Percentiles rank a stretch among this genome's conserved stretches.
Evolutionary conservation across 2,888 invertebrate genomes (phyloP).

Genomic region (Trachelus tabidus): DNA sequence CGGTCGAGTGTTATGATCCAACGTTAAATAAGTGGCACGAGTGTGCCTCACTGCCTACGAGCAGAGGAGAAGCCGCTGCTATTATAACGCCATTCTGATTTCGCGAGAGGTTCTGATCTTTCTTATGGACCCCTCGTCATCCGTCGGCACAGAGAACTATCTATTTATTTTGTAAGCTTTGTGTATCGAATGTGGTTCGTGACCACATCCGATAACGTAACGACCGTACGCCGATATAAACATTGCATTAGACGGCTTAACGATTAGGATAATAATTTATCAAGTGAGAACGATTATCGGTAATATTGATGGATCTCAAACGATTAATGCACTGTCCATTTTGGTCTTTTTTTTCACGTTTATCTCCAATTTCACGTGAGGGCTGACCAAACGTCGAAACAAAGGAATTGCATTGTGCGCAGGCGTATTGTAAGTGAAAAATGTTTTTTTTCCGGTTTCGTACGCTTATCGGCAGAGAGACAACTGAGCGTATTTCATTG

Average conservation of each 20-base stretch:
- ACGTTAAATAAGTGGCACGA: slow-evolving; percentile 80
- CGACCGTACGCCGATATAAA: background rate
- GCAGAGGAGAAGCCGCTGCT: slow-evolving; percentile 88
- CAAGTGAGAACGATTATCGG: background rate
- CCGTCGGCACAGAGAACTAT: background rate
- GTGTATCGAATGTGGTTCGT: background rate
- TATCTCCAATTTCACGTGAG: background rate
- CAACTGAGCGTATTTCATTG: background rate
- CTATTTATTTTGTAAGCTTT: background rate
- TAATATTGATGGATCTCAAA: background rate
- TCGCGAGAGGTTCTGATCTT: background rate
- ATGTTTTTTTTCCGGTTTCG: background rate
- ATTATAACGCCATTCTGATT: slow-evolving; percentile 75
- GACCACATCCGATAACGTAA: background rate
- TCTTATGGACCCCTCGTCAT: background rate
- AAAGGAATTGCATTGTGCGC: background rate
- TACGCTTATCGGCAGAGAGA: background rate
- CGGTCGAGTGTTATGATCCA: slow-evolving; percentile 88
- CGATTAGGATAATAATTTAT: background rate
- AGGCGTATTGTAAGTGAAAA: background rate
- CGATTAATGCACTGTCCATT: background rate
- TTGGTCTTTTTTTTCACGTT: background rate
- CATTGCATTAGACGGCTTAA: background rate
- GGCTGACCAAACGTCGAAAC: background rate
- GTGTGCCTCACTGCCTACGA: slow-evolving; percentile 83